Percentiles rank a stretch among this genome's conserved stretches.
These are phyloP conservation scores for Serinus canaria DNA, from an alignment of 2,113 vertebrate species.

Conservation along the genomic window DNA sequence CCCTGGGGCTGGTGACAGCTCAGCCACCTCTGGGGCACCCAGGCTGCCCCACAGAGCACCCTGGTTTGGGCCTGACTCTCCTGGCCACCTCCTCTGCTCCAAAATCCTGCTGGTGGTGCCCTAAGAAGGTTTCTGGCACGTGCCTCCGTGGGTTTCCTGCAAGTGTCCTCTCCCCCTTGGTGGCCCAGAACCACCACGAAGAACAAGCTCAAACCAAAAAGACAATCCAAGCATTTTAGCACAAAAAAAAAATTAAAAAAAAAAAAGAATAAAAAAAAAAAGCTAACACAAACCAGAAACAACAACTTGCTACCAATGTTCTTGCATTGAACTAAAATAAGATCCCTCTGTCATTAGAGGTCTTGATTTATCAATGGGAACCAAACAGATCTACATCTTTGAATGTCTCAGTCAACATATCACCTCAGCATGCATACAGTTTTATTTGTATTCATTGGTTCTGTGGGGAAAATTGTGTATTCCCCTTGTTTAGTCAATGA, in stretches of 20 bases:
- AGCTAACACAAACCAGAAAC: background rate
- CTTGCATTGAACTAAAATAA: conserved; percentile 5
- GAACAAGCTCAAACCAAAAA: conserved; percentile 66
- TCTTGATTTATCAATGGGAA: conserved; percentile 49
- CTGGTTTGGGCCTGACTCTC: background rate
- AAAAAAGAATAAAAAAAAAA: background rate
- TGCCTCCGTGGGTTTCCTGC: conserved; percentile 9
- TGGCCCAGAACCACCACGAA: background rate
- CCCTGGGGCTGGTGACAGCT: background rate
- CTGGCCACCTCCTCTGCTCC: background rate
- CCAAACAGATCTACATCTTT: conserved; percentile 4
- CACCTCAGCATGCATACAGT: conserved; percentile 53
- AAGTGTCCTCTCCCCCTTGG: conserved; percentile 2
- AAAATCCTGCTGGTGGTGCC: background rate
- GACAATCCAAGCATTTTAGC: conserved; percentile 18
- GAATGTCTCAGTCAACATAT: conserved; percentile 59
- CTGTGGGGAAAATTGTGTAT: conserved; percentile 43
- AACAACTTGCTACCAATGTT: background rate
- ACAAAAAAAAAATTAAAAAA: background rate
- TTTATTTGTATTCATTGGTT: conserved; percentile 51
- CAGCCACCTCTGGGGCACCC: background rate
- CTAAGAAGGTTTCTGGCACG: background rate
- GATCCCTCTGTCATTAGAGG: conserved; percentile 30
- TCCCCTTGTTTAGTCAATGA: conserved; percentile 50
- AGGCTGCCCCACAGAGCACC: background rate